These are phyloP conservation scores for Butorides virescens DNA, from an alignment of 2,113 vertebrate genomes.

Conservation along the genomic window DNA sequence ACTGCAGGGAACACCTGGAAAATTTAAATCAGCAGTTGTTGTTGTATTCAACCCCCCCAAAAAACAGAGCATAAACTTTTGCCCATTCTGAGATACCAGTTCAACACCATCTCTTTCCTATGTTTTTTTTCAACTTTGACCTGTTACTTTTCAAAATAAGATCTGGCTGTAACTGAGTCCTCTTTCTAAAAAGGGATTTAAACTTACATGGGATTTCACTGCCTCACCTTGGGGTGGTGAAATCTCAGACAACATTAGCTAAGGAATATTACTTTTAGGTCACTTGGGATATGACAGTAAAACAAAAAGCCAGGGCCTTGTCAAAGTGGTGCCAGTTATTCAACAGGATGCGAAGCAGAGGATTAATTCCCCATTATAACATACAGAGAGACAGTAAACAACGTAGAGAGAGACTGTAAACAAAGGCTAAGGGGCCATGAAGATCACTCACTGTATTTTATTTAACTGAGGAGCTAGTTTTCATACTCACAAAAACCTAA, in stretches of 20 bases:
- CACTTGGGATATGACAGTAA: constrained; percentile 21
- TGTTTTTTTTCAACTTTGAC: not conserved
- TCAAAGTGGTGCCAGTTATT: not conserved
- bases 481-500: not conserved
- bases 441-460: not conserved
- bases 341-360: not conserved
- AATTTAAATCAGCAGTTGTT: not conserved
- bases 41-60: not conserved
- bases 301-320: not conserved
- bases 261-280: constrained; percentile 28
- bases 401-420: not conserved
- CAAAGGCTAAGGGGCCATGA: not conserved
- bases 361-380: not conserved
- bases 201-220: not conserved
- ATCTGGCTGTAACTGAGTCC: not conserved
- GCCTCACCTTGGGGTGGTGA: not conserved
- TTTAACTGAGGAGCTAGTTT: not conserved
- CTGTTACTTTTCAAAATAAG: not conserved
- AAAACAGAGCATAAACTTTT: not conserved
- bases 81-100: not conserved
- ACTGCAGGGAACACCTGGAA: not conserved
- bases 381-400: not conserved
- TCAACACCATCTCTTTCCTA: not conserved
- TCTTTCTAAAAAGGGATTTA: not conserved
- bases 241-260: not conserved